Base-by-base conservation (phyloP, 2,113 vertebrate species). In the Neofelis nebulosa region DNA sequence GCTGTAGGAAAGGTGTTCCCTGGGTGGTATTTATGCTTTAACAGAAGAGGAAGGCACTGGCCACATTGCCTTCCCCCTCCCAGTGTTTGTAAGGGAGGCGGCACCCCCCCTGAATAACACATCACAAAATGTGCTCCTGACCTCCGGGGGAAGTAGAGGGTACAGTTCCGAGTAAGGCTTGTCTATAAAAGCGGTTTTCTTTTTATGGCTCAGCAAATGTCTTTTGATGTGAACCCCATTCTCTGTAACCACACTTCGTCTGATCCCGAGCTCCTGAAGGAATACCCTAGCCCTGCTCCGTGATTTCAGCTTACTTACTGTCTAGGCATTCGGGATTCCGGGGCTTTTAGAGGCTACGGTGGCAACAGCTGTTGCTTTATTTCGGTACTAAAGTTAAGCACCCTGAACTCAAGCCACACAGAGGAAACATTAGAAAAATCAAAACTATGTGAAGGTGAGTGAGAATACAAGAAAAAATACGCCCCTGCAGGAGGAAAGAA, bases 151-250 rank as follows among this genome's bases (percentile, higher is more conserved):
- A 55, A 7, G 0, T n/a, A 33, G 52, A 82, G 85, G 52, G 38
- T 38, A 21, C 4, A n/a, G 9, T 41, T 71, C 73, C 66, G 79
- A 78, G 73, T 25, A 33, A 94, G 90, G 76, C 63, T 2, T 36
- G 61, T 95, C 95, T 92, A 33, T 50, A 85, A 97, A 90, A 85
- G 83, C 36, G 18, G 29, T 91, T 96, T 90, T 68, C 90, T 88
- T 85, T 95, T 92, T 96, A 87, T 19, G 76, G 69, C 31, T 66
- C 95, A 36, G 36, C 76, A 57, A 83, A 95, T 38, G 33, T 90
- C 86, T 92, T 87, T 23, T 33, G 90, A 92, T 21, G 14, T 33
- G 83, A 79, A 89, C 80, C 80, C 89, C 41, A 29, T 82, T 93
- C 76, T 36, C 68, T 45, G 91, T 7, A 85, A 82, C 50, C 21